Evolutionary conservation across 2,797 vertebrate genomes (phyloP).

Genomic region (Anabas testudineus): DNA sequence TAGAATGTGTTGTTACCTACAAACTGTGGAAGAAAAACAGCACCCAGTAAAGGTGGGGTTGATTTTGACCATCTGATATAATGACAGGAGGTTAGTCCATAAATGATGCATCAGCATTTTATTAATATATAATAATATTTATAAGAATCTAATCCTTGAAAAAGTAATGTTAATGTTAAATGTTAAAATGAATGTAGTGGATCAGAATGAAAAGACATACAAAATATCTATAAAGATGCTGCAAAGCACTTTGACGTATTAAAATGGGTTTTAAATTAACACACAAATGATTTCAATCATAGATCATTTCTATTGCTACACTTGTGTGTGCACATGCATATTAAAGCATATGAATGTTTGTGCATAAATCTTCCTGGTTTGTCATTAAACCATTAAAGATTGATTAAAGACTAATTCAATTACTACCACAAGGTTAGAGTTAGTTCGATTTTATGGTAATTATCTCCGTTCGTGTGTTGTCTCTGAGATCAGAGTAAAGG

Average conservation of each 20-base stretch:
- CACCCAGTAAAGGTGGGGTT: too few species aligned
- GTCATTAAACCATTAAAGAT: slow-evolving; percentile 27
- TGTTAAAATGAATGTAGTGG: too few species aligned
- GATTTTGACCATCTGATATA: too few species aligned
- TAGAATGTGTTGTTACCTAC: too few species aligned
- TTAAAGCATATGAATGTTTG: slow-evolving; percentile 8
- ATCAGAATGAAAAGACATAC: too few species aligned
- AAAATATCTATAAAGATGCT: slow-evolving; percentile 3
- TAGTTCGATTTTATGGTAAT: slow-evolving; percentile 47
- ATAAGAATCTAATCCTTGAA: too few species aligned
- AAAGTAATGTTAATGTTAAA: too few species aligned
- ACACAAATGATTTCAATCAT: slow-evolving; percentile 43
- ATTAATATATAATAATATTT: too few species aligned
- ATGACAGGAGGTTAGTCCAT: too few species aligned
- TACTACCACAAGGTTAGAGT: slow-evolving; percentile 26
- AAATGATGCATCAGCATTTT: too few species aligned
- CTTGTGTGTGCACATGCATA: slow-evolving; percentile 3
- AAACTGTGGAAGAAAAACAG: too few species aligned
- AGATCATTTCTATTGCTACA: slow-evolving; percentile 11
- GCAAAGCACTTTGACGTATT: neutral
- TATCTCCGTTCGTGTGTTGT: slow-evolving; percentile 23
- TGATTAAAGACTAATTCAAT: slow-evolving; percentile 49
- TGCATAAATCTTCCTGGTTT: slow-evolving; percentile 19
- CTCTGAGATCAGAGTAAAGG: slow-evolving; percentile 28
- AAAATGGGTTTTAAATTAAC: slow-evolving; percentile 22